A percentile compares a stretch with the other conserved stretches of the same genome.
Conservation (phyloP, 2,888 invertebrate species). For the Noctua fimbriata region DNA sequence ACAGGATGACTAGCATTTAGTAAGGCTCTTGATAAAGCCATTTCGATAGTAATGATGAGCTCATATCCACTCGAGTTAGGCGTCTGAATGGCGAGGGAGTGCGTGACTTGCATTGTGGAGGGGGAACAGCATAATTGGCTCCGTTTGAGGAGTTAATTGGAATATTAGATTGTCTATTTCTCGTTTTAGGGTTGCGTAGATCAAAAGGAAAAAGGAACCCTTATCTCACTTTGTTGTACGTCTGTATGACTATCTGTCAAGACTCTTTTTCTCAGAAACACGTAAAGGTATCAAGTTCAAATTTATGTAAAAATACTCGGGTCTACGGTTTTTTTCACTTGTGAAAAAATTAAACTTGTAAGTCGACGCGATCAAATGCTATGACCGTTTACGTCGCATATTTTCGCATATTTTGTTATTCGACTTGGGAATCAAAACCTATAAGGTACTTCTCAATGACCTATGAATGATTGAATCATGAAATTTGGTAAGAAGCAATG, state of each 20-base stretch:
- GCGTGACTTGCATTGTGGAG: conserved; percentile 19
- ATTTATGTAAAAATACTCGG: background rate
- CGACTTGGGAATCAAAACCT: too few relatives aligned
- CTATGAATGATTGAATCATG: too few relatives aligned
- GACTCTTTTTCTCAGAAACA: background rate
- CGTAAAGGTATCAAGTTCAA: too few relatives aligned
- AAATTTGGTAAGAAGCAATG: too few relatives aligned
- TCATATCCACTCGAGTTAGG: conserved; percentile 5
- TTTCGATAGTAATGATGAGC: conserved; percentile 13
- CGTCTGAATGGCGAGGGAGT: background rate
- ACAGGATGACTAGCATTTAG: conserved; percentile 6
- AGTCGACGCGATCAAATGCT: too few relatives aligned
- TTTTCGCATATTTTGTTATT: too few relatives aligned
- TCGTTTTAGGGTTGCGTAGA: background rate
- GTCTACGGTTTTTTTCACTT: too few relatives aligned
- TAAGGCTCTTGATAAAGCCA: conserved; percentile 4
- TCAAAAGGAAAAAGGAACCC: background rate
- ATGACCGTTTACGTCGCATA: too few relatives aligned
- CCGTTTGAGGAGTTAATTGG: background rate
- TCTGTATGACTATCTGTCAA: background rate
- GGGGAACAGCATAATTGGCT: background rate
- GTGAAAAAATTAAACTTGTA: too few relatives aligned
- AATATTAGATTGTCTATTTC: background rate
- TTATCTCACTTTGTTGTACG: background rate
- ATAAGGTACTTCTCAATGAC: too few relatives aligned